Percentiles rank a stretch among this genome's conserved stretches.
Conservation (phyloP, 2,113 vertebrate species). For the Azemiops feae region DNA sequence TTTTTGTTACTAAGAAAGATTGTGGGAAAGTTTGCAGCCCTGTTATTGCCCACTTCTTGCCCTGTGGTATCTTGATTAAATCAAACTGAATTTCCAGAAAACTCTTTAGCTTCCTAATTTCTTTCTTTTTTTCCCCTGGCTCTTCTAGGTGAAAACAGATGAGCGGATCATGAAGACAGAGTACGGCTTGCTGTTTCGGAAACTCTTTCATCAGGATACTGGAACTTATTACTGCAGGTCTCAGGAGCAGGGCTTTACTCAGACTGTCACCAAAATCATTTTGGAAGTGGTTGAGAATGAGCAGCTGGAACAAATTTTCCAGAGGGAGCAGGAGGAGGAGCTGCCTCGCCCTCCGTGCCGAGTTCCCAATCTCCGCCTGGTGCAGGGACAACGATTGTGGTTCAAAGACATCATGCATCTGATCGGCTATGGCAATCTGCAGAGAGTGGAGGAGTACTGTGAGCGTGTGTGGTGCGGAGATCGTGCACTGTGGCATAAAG, state of each 20-base stretch:
- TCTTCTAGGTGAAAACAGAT: conserved; percentile 81
- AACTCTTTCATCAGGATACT: conserved; percentile 75
- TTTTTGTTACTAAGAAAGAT: background rate
- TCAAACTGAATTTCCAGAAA: background rate
- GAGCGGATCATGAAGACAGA: conserved; percentile 84
- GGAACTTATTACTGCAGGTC: conserved; percentile 86
- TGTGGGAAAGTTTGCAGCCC: background rate
- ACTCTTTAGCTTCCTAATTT: background rate
- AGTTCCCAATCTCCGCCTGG: conserved; percentile 9
- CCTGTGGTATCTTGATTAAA: background rate
- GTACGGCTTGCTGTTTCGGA: conserved; percentile 86
- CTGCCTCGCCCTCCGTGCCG: conserved; percentile 37
- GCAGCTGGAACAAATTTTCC: conserved; percentile 75
- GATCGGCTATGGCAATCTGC: conserved; percentile 80
- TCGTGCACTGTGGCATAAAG: conserved; percentile 75
- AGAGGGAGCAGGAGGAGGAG: conserved; percentile 50
- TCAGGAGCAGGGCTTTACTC: conserved; percentile 85
- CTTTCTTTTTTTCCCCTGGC: background rate
- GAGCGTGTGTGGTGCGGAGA: conserved; percentile 87
- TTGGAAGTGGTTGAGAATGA: conserved; percentile 80
- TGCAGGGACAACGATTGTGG: conserved; percentile 77
- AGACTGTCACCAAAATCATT: conserved; percentile 74
- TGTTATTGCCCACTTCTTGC: background rate
- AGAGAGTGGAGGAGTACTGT: conserved; percentile 86
- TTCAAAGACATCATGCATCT: conserved; percentile 94